These are phyloP conservation scores for Anodontia alba DNA, from an alignment of 2,888 invertebrate species.

Conservation along the genomic window DNA sequence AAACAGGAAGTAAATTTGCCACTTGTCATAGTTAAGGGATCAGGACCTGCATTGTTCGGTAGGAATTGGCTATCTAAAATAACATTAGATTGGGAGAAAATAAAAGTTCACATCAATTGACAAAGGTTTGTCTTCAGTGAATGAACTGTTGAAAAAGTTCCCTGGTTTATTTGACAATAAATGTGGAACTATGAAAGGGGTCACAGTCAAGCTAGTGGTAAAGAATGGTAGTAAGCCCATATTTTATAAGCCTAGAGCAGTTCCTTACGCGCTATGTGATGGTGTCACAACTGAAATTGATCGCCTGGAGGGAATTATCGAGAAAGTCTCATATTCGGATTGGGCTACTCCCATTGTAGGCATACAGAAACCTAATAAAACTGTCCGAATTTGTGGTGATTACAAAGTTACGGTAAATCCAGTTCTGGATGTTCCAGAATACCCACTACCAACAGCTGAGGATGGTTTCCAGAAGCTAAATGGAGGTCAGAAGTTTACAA, in stretches of 20 bases:
- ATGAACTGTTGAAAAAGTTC: background rate
- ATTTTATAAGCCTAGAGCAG: slow-evolving; percentile 26
- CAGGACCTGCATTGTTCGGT: slow-evolving; percentile 25
- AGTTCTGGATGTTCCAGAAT: background rate
- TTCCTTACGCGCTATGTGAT: slow-evolving; percentile 30
- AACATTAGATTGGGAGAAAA: slow-evolving; percentile 19
- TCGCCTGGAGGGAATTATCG: slow-evolving; percentile 24
- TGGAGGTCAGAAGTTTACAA: slow-evolving; percentile 11
- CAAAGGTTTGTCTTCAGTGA: background rate
- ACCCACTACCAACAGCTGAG: slow-evolving; percentile 13
- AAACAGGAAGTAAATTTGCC: background rate
- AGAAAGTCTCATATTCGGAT: slow-evolving; percentile 22
- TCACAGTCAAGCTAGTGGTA: background rate
- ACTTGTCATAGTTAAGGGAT: slow-evolving; percentile 26
- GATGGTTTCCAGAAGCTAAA: slow-evolving; percentile 9
- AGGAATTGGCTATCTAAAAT: slow-evolving; percentile 24
- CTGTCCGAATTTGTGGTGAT: slow-evolving; percentile 47
- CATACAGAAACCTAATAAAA: slow-evolving; percentile 18
- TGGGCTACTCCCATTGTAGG: slow-evolving; percentile 33
- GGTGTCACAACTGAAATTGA: slow-evolving; percentile 19
- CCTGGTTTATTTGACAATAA: slow-evolving; percentile 10
- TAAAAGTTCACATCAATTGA: background rate
- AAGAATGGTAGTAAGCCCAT: slow-evolving; percentile 3
- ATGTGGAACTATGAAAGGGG: background rate
- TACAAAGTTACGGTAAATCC: slow-evolving; percentile 52